Base-by-base conservation (phyloP, 2,888 invertebrate species). In the Caenorhabditis afra region DNA sequence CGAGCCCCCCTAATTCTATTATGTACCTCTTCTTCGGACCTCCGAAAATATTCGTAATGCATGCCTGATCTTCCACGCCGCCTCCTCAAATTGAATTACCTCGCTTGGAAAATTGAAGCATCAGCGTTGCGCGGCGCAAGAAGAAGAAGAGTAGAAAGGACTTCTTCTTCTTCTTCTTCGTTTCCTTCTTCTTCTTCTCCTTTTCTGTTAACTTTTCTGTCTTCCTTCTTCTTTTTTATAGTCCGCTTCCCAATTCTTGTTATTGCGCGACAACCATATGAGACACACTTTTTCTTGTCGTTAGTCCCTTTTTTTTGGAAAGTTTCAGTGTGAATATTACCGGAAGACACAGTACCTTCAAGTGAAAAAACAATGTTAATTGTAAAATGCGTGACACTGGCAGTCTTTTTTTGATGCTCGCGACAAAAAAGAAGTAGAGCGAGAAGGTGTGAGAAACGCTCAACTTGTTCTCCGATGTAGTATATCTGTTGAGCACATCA, bases 401-500 rank as follows among this genome's bases (percentile, higher is more conserved):
- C n/a, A n/a, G n/a, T n/a, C 29, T 29, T 29, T 7, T 29, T 7
- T 29, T 29, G 29, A 29, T 7, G 29, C 7, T 11, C 4, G 11
- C 3, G 11, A 18, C 23, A 37, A 37, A 55, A 55, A 18, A 35
- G 37, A 37, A 55, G 45, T 41, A 57, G 57, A 35, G 37, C 1
- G 53, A 62, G 41, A 49, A 44, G 39, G 41, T 20, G 18, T 29
- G 29, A 20, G 64, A 20, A 41, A 49, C 57, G 64, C 64, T 61
- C 70, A 58, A 64, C 73, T 73, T 73, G 57, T 73, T 64, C 73
- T 41, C 39, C 64, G 44, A 64, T 41, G 62, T 67, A 67, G 70
- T 73, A 50, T 65, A 74, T 74, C 59, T 66, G 53, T 61, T 66
- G 68, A 67, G 76, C 76, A 68, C 68, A 68, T 76, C 76, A 62